These are phyloP conservation scores for Spea bombifrons DNA, from an alignment of 2,113 vertebrate genomes.

Conservation along the genomic window DNA sequence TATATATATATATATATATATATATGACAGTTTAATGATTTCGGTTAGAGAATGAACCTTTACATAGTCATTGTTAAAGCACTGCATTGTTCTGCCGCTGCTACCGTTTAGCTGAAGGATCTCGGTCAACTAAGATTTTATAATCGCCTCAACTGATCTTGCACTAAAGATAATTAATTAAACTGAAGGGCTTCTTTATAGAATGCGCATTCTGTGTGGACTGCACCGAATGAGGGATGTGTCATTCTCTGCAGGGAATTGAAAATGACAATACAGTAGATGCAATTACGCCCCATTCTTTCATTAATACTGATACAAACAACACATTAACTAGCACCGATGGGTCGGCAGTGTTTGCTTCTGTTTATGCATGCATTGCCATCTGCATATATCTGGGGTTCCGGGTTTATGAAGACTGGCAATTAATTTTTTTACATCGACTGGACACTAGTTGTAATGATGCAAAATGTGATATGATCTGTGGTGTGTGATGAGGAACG, in stretches of 20 bases:
- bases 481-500: constrained; percentile 1
- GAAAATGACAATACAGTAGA: constrained; percentile 17
- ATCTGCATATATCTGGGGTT: constrained; percentile 9
- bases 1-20: no score
- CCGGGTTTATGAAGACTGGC: background rate
- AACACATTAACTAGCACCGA: constrained; percentile 34
- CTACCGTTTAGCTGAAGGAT: no score
- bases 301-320: constrained; percentile 2
- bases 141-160: no score
- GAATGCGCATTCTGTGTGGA: background rate
- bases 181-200: no score
- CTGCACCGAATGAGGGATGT: background rate
- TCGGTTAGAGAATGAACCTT: no score
- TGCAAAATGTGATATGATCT: background rate
- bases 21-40: no score
- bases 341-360: constrained; percentile 24
- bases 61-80: no score
- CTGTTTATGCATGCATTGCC: background rate
- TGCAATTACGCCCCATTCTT: background rate
- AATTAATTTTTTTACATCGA: background rate
- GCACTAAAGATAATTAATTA: no score
- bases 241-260: background rate
- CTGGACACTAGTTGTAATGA: background rate
- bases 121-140: no score
- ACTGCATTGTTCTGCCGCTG: no score